These are phyloP conservation scores for Mayetiola destructor DNA, from an alignment of 2,888 invertebrate genomes.

Conservation along the genomic window DNA sequence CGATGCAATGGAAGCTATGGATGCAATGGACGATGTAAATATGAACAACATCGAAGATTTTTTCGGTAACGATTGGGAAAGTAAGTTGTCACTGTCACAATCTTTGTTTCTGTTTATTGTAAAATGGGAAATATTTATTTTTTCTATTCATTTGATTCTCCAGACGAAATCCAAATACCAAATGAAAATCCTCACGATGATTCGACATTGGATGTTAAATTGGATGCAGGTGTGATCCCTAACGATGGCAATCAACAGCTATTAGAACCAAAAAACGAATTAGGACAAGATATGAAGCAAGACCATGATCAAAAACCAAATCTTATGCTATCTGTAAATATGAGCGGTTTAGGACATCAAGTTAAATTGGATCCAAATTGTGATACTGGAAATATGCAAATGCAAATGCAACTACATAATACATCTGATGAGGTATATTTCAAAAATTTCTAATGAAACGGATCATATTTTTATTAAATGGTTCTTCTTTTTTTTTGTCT, in stretches of 20 bases:
- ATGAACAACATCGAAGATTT: conserved; percentile 16
- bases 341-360: neutral
- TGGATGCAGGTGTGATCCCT: neutral
- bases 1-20: too few relatives aligned
- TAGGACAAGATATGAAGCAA: neutral
- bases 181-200: conserved; percentile 5
- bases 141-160: neutral
- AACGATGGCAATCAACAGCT: neutral
- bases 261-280: neutral
- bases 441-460: too few relatives aligned
- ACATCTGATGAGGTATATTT: conserved; percentile 4
- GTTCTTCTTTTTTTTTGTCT: neutral
- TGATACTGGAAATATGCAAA: conserved; percentile 11
- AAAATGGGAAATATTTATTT: neutral
- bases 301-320: conserved; percentile 7
- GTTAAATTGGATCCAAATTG: conserved; percentile 5
- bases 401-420: conserved; percentile 10
- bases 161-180: conserved; percentile 30
- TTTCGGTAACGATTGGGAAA: conserved; percentile 14
- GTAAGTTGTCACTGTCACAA: conserved; percentile 14
- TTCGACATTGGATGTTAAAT: conserved; percentile 4
- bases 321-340: conserved; percentile 8
- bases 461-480: too few relatives aligned
- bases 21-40: conserved; percentile 16
- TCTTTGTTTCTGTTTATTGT: neutral